phyloP scores from a whole-genome alignment of 2,888 invertebrate species.

The Spodoptera littoralis region DNA sequence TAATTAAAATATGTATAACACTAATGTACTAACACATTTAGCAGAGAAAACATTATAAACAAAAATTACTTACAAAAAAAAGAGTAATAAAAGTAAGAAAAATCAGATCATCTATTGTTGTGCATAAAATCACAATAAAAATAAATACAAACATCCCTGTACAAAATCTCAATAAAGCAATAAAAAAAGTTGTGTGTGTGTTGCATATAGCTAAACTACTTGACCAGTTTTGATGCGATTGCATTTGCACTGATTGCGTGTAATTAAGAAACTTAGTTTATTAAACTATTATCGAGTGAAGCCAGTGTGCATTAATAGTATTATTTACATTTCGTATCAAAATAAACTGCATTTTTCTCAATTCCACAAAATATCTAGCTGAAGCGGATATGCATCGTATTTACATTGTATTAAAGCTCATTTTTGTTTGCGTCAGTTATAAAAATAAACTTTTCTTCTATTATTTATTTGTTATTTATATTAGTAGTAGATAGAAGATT shows the following conservation, averaged over 20 bases:
- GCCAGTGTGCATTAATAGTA: background rate
- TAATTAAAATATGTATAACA: no score
- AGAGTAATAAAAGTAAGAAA: background rate
- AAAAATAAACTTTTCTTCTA: conserved; percentile 26
- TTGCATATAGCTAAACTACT: no score
- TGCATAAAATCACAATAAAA: conserved; percentile 20
- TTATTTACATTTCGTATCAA: conserved; percentile 10
- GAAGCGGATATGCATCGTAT: conserved; percentile 47
- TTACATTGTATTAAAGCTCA: conserved; percentile 41
- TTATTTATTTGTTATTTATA: conserved; percentile 18
- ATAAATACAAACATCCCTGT: conserved; percentile 41
- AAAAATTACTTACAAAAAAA: background rate
- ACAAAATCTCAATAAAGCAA: conserved; percentile 13
- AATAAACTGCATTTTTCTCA: conserved; percentile 36
- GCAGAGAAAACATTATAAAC: background rate
- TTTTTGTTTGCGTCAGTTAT: conserved; percentile 35
- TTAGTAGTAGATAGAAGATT: no score
- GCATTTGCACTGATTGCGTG: no score
- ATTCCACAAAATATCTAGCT: conserved; percentile 45
- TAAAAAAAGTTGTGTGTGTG: no score
- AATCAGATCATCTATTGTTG: conserved; percentile 16
- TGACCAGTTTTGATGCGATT: no score
- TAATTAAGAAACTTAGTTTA: no score
- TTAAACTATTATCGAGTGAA: no score
- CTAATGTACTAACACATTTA: background rate